Evolutionary conservation across 2,113 vertebrate genomes (phyloP), one percentile per base, ranked within the genome.

Genomic region (Dipodomys ordii): DNA sequence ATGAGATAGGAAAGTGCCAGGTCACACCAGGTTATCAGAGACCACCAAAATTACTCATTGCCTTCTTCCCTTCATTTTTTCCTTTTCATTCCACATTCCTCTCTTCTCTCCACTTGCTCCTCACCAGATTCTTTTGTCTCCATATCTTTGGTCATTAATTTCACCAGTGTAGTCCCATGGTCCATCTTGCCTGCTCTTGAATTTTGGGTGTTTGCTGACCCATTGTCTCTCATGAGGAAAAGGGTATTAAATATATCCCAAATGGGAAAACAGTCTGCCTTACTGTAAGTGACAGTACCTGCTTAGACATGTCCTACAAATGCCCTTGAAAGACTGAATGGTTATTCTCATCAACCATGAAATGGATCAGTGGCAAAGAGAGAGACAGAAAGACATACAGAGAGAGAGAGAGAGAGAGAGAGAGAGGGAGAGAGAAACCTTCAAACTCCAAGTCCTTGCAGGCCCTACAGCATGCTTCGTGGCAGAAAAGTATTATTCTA

Each of bases 211-310:
- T 53, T 5, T 60, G 53, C 44, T 60, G 18, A 82, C 19, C 4
- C 68, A 44, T 15, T 71, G 11, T 83, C 53, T 93, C 39, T 69
- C 35, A 28, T 60, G 60, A 53, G 35, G 27, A 73, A 67, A 5
- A 32, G n/a, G 6, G 7, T 35, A 80, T 25, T 39, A 67, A 79
- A 27, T 25, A 18, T 35, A 62, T 68, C 65, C 82, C 39, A 86
- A 15, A 74, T 30, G 39, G 39, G 77, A 65, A 60, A 22, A 53
- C 46, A 69, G 68, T 23, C 79, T 81, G 30, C 11, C 3, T 91
- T 32, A 25, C 32, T 28, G 69, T 80, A 62, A 94, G 20, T 90
- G 79, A 74, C 67, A 71, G 46, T 1, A 80, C 62, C 57, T 95
- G 16, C 72, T 68, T 53, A 76, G 35, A 83, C 32, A 76, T 8